Conservation (phyloP, 2,797 vertebrate species). For the Linurgus olivaceus region DNA sequence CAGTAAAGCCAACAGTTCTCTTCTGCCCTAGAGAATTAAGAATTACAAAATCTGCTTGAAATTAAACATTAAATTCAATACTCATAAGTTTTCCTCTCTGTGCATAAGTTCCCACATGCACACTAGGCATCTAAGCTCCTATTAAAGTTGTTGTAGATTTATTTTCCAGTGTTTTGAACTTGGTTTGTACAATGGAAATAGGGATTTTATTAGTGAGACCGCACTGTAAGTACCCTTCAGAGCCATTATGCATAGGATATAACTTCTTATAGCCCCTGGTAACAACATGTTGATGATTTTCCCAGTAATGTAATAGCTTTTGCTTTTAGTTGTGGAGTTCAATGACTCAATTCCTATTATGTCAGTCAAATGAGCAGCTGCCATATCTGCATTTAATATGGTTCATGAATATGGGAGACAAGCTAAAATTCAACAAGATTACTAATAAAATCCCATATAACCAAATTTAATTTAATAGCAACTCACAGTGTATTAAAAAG, state of each 20-base stretch:
- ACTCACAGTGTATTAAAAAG: neutral
- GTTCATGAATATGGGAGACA: neutral
- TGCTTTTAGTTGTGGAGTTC: neutral
- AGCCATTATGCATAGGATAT: neutral
- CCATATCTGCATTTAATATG: neutral
- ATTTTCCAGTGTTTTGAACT: neutral
- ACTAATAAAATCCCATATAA: neutral
- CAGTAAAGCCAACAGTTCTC: neutral
- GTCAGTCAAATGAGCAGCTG: neutral
- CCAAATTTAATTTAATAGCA: neutral
- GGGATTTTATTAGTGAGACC: neutral
- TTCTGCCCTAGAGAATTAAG: neutral
- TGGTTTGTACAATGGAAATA: neutral
- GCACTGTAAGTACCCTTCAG: neutral
- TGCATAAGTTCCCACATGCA: fast-evolving
- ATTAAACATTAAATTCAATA: neutral
- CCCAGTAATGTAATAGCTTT: neutral
- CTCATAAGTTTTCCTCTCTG: fast-evolving
- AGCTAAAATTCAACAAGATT: neutral
- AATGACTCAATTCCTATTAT: neutral
- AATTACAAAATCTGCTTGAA: neutral
- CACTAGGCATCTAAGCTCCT: neutral
- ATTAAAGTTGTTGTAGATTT: neutral
- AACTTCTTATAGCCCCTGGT: neutral
- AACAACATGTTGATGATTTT: neutral